A percentile compares a stretch with the other conserved stretches of the same genome.
phyloP scores from a whole-genome alignment of 2,797 vertebrate species.

The Eidolon dupreanum region DNA sequence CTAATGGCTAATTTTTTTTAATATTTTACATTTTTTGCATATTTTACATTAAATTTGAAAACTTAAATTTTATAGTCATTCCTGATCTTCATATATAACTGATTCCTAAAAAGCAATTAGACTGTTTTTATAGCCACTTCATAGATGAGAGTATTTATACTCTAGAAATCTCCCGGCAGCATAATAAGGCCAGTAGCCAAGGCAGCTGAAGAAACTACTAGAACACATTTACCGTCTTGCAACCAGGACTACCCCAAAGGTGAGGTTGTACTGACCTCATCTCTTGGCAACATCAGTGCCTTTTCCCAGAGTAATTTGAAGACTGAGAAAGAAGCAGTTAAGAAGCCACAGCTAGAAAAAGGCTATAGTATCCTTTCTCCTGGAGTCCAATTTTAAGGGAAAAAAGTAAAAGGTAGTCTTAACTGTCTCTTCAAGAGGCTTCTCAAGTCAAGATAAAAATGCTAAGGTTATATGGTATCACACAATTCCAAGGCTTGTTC shows the following conservation, averaged over 20 bases:
- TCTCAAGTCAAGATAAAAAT: slow-evolving; percentile 18
- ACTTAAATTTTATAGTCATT: background rate
- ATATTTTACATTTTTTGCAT: background rate
- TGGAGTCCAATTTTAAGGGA: background rate
- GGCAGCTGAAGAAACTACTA: background rate
- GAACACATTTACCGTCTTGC: background rate
- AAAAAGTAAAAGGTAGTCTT: background rate
- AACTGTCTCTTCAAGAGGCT: background rate
- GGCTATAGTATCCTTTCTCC: background rate
- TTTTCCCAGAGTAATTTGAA: background rate
- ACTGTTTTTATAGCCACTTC: background rate
- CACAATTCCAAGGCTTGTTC: background rate
- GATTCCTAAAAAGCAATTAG: background rate
- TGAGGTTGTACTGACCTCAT: background rate
- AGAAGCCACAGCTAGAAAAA: background rate
- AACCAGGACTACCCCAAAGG: background rate
- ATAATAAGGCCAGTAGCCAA: background rate
- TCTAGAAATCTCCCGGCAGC: background rate
- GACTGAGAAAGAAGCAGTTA: background rate
- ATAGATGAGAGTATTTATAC: background rate
- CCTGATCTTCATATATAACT: background rate
- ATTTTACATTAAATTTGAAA: background rate
- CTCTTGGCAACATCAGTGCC: background rate
- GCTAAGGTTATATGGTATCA: background rate
- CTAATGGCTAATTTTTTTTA: background rate